phyloP scores from a whole-genome alignment of 2,888 invertebrate genomes.

The Calameuta idolon region DNA sequence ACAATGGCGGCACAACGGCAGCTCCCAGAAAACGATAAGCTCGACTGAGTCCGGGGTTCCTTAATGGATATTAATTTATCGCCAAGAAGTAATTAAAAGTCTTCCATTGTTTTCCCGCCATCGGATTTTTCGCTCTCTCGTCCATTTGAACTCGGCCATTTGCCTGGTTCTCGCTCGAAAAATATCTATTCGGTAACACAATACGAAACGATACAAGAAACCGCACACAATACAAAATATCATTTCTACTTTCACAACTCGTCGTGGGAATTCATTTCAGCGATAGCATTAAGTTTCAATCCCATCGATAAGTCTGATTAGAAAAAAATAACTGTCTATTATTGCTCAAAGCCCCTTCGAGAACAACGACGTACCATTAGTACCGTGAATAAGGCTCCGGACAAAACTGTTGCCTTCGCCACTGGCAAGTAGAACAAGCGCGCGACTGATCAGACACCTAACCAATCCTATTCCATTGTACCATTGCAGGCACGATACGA shows the following conservation, averaged over 20 bases:
- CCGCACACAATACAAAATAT: not conserved
- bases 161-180: not conserved
- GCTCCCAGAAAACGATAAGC: not conserved
- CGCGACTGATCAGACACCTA: not conserved
- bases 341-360: not conserved
- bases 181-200: not conserved
- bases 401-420: not conserved
- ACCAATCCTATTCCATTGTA: not conserved
- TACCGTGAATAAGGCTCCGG: not conserved
- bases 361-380: not conserved
- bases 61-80: slow-evolving; percentile 10
- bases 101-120: not conserved
- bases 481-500: not conserved
- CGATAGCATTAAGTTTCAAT: not conserved
- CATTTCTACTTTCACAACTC: not conserved
- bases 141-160: not conserved
- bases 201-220: not conserved
- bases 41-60: not conserved
- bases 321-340: not conserved
- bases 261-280: not conserved
- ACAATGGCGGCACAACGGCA: slow-evolving; percentile 3
- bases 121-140: not conserved
- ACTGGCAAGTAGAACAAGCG: not conserved
- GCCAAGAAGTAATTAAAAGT: slow-evolving; percentile 6
- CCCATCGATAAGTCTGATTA: not conserved